Base-by-base conservation (phyloP, 2,113 vertebrate genomes). In the Neomonachus schauinslandi region DNA sequence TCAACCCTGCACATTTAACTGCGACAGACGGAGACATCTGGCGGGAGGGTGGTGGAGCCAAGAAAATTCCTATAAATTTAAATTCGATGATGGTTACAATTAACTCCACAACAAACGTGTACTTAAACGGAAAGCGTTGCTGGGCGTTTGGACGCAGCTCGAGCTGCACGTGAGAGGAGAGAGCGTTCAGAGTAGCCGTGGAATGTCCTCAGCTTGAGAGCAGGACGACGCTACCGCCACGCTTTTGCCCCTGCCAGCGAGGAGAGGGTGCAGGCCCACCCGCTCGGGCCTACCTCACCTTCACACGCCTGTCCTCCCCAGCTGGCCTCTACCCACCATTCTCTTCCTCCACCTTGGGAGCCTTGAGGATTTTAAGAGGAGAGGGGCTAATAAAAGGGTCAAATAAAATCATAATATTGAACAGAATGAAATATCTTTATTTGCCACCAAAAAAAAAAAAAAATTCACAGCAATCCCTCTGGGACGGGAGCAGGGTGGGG, bases 61-160 rank as follows among this genome's bases (percentile, higher is more conserved):
- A 96, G 97, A 98, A 98, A 98, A 98, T 98, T 97, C 97, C 98
- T 98, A 98, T 98, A 97, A 98, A 98, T 98, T 97, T 98, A 97
- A 98, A 97, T 98, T 98, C 93, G 97, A 97, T 98, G 97, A 98
- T 98, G 98, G 98, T 97, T 98, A 98, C 98, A 98, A 98, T 98
- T 97, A 98, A 98, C 97, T 98, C 96, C 96, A 97, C 94, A 97
- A 97, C 97, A 96, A 98, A 98, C 49, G 67, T 96, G 94, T 90
- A 94, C 97, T 98, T 98, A 98, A 97, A 96, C 4, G 15, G 95
- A 96, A 97, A 97, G 94, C 33, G 1, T 95, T 83, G 90, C 92
- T 82, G 94, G 97, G 92, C 42, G 28, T 86, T 98, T 96, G 97
- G 92, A 96, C 11, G 28, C 76, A 81, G 94, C 71, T 72, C 3